Percentiles rank a stretch among this genome's conserved stretches.
phyloP scores from a whole-genome alignment of 1,140 invertebrate species.

The Platyscapa corneri region DNA sequence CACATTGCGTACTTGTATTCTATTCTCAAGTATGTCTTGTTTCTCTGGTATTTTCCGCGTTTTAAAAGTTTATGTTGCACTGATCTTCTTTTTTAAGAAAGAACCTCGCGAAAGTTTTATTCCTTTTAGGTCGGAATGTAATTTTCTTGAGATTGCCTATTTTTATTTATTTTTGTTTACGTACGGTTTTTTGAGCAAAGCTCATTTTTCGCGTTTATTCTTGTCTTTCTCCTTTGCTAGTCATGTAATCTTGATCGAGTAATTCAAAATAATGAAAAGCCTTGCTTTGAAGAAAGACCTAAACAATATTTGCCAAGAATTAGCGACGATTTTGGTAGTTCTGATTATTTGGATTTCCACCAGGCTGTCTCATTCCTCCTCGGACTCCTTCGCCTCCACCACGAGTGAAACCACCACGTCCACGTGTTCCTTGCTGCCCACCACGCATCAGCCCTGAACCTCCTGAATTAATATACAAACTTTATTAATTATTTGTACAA shows the following conservation, averaged over 20 bases:
- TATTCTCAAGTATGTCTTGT: slow-evolving; percentile 47
- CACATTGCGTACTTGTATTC: slow-evolving; percentile 32
- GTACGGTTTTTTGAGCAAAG: slow-evolving; percentile 49
- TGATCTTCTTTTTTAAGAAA: slow-evolving; percentile 50
- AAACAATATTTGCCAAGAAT: slow-evolving; percentile 47
- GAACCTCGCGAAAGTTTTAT: slow-evolving; percentile 50
- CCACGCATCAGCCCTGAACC: slow-evolving; percentile 71
- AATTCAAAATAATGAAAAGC: slow-evolving; percentile 32
- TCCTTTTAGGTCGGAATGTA: slow-evolving; percentile 50
- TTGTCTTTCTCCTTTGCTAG: slow-evolving; percentile 29
- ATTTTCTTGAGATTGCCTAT: slow-evolving; percentile 50
- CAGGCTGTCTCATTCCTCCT: slow-evolving; percentile 68
- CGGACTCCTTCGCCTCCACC: slow-evolving; percentile 70
- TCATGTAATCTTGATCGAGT: slow-evolving; percentile 44
- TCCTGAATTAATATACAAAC: slow-evolving; percentile 54
- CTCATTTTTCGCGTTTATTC: slow-evolving; percentile 42
- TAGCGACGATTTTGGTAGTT: slow-evolving; percentile 70
- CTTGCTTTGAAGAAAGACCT: slow-evolving; percentile 21
- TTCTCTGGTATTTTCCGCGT: slow-evolving; percentile 46
- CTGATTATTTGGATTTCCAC: slow-evolving; percentile 65
- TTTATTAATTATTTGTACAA: background rate
- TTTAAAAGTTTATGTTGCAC: slow-evolving; percentile 53
- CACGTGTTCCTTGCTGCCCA: slow-evolving; percentile 67
- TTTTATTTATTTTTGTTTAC: slow-evolving; percentile 34
- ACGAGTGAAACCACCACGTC: slow-evolving; percentile 68